Conservation (phyloP, 2,888 invertebrate species). For the Lepidochitona cinerea region DNA sequence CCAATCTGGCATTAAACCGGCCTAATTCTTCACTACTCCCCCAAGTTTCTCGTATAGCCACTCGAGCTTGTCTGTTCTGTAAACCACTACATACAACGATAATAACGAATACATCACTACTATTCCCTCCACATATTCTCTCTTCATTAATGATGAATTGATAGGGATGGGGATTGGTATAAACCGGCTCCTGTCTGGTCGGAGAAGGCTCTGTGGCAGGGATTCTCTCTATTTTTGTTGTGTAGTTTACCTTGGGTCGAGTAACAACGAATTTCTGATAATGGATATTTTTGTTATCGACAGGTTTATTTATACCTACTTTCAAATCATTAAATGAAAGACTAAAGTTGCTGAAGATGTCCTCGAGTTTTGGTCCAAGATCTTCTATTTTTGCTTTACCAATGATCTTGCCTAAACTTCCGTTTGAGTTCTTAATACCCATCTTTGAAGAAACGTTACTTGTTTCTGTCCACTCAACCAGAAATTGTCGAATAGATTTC, state of each 20-base stretch:
- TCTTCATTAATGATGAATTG: neutral
- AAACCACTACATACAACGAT: neutral
- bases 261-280: neutral
- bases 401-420: no score
- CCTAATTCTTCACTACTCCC: neutral
- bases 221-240: neutral
- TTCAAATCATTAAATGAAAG: neutral
- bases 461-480: no score
- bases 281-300: neutral
- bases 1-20: neutral
- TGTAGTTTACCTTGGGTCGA: neutral
- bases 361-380: neutral
- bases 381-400: no score
- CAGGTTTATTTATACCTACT: neutral
- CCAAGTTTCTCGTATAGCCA: neutral
- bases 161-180: neutral
- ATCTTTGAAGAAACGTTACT: no score
- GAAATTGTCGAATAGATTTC: no score
- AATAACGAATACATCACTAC: neutral
- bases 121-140: constrained; percentile 9
- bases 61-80: neutral
- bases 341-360: neutral
- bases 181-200: neutral
- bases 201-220: neutral
- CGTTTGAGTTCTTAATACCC: no score